Evolutionary conservation across 2,113 vertebrate genomes (phyloP).

Genomic region (Saguinus midas): DNA sequence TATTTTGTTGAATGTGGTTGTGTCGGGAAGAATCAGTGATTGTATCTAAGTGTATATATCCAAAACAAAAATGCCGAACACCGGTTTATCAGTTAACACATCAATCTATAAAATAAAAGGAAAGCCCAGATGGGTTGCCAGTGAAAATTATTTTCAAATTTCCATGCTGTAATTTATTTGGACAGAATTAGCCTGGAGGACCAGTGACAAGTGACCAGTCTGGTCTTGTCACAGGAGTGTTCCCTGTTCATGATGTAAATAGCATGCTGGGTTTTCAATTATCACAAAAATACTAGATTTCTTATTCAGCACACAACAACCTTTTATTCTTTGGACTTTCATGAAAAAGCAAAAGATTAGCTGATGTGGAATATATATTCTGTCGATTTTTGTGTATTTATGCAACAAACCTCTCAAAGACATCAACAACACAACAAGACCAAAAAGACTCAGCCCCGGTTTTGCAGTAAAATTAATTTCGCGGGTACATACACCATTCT

Average conservation of each 20-base stretch:
- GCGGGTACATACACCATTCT: not conserved
- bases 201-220: not conserved
- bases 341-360: not conserved
- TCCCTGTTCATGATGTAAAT: not conserved
- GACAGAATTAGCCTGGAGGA: slow-evolving; percentile 16
- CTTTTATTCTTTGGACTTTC: not conserved
- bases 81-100: not conserved
- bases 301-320: not conserved
- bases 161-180: not conserved
- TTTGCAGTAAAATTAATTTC: not conserved
- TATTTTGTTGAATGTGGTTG: not conserved
- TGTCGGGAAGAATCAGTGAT: not conserved
- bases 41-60: not conserved
- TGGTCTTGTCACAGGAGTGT: not conserved
- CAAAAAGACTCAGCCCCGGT: not conserved
- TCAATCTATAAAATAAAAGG: not conserved
- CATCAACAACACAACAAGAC: not conserved
- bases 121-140: not conserved
- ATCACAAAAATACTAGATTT: slow-evolving; percentile 29
- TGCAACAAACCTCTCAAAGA: not conserved
- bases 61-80: slow-evolving; percentile 31
- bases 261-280: slow-evolving; percentile 16
- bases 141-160: not conserved
- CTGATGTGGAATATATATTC: not conserved
- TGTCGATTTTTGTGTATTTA: not conserved